Evolutionary conservation across 2,888 invertebrate genomes (phyloP), one percentile per base, ranked within the genome.

Genomic region (Acrobasis suavella): DNA sequence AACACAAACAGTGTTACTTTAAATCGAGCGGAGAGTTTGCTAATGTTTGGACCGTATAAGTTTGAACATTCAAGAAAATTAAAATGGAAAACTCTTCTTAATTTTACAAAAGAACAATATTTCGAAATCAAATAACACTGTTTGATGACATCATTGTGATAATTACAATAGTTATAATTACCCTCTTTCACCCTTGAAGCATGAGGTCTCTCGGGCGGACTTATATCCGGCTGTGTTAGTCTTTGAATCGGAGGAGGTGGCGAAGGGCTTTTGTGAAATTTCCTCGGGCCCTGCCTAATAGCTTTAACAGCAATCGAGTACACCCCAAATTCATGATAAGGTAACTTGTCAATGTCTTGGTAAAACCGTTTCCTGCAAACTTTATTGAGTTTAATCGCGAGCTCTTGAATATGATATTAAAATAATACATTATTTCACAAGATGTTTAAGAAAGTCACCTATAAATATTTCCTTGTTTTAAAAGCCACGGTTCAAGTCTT

Each of bases 381-480:
- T 80, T 82, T 73, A 70, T 66, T 67, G 75, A 72, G 69, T 69
- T 82, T 71, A 83, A 69, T 72, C 68, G 69, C n/a, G 54, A 60
- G 55, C 46, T 64, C 42, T 62, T 60, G 60, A 61, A 22, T 56
- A 55, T 55, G n/a, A 37, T 39, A 16, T 37, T 39, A 9, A 3
- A 14, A 1, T 42, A 17, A 12, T 14, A 42, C 22, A 12, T 15
- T 9, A 32, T 6, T 14, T 17, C 0, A 42, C 9, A 17, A 55
- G 10, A 15, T 15, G 0, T 50, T 66, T 63, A 70, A 69, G 60
- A 56, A 76, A 71, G 70, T 82, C 74, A 81, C 72, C 73, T 93
- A 82, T 93, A 94, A 72, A 93, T 74, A 74, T 89, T 92, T 16
- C 94, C 94, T 75, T 93, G 93, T 70, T 91, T 92, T 73, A 89